Conservation (phyloP, 2,113 vertebrate species). For the Cisticola juncidis region DNA sequence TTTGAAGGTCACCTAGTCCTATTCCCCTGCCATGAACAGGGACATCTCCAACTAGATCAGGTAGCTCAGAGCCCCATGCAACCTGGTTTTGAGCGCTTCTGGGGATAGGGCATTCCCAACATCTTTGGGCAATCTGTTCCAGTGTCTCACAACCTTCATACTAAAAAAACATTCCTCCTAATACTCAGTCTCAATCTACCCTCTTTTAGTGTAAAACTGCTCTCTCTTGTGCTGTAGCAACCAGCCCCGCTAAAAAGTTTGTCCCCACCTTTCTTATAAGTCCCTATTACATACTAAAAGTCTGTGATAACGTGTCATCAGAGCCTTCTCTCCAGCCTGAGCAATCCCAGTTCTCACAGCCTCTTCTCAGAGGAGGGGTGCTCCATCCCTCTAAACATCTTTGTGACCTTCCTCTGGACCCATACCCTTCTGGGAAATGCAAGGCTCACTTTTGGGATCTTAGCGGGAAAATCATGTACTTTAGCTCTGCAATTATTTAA, state of each 20-base stretch:
- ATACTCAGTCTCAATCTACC: neutral
- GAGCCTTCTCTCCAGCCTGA: neutral
- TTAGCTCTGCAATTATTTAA: neutral
- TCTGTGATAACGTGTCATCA: rapidly evolving
- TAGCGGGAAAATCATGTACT: neutral
- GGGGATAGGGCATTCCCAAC: too few species aligned
- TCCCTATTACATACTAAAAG: neutral
- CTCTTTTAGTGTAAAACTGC: neutral
- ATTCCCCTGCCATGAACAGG: neutral
- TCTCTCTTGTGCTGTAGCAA: neutral
- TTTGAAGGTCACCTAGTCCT: neutral
- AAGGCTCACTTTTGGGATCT: neutral
- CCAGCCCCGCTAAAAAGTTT: neutral
- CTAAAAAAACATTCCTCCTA: neutral
- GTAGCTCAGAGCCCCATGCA: neutral
- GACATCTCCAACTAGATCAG: neutral
- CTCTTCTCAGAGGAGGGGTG: neutral
- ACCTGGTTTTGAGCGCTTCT: neutral
- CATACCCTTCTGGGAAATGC: neutral
- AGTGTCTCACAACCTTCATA: neutral
- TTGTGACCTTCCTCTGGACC: neutral
- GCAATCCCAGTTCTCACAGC: neutral
- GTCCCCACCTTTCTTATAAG: neutral
- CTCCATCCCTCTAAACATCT: neutral
- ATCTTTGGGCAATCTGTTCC: neutral